Evolutionary conservation across 2,888 invertebrate species (phyloP).

Genomic region (Ochropacha duplaris): DNA sequence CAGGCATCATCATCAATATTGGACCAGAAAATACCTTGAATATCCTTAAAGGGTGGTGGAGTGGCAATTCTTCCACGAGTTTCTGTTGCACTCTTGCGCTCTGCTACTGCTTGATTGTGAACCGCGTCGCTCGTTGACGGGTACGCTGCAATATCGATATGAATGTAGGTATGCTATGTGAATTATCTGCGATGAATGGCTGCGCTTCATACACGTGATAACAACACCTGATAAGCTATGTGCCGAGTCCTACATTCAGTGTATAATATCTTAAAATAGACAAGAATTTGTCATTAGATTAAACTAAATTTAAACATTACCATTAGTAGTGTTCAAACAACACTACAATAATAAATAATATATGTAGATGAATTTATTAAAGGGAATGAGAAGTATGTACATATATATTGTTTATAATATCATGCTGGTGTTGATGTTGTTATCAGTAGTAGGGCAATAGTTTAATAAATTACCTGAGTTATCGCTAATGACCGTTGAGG

Average conservation of each 20-base stretch:
- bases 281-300: conserved; percentile 7
- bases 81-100: conserved; percentile 53
- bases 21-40: conserved; percentile 52
- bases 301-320: conserved; percentile 1
- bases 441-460: conserved; percentile 7
- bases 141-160: conserved; percentile 62
- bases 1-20: background rate
- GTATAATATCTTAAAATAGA: conserved; percentile 32
- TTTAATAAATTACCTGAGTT: conserved; percentile 57
- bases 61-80: conserved; percentile 52
- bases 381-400: background rate
- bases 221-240: conserved; percentile 58
- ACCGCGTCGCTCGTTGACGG: conserved; percentile 56
- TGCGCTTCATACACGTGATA: conserved; percentile 67
- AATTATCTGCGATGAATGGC: conserved; percentile 63
- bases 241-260: conserved; percentile 35
- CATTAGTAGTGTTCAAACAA: background rate
- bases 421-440: background rate
- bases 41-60: conserved; percentile 64
- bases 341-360: background rate
- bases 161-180: conserved; percentile 30
- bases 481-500: conserved; percentile 66
- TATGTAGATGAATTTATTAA: background rate
- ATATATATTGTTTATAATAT: background rate
- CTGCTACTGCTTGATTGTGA: conserved; percentile 42